These are phyloP conservation scores for Clupea harengus DNA, from an alignment of 2,113 vertebrate genomes.

Conservation along the genomic window DNA sequence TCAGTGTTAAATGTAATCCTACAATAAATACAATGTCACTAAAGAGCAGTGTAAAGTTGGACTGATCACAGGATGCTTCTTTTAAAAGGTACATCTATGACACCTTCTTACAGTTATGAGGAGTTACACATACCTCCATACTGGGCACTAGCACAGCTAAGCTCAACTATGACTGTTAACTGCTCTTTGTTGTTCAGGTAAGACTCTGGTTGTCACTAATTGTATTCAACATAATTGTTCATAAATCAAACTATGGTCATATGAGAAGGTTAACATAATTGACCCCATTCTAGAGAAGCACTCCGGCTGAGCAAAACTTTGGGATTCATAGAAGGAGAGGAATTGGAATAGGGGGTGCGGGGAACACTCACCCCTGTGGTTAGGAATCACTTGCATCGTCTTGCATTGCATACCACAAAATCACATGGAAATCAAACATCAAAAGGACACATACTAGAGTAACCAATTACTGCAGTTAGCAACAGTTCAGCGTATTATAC, in stretches of 20 bases:
- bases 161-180: not conserved
- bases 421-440: not conserved
- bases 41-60: not conserved
- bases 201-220: not conserved
- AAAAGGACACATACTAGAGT: not conserved
- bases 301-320: constrained; percentile 32
- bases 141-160: not conserved
- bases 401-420: constrained; percentile 11
- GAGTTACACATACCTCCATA: not conserved
- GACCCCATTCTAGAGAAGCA: not conserved
- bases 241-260: not conserved
- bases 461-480: constrained; percentile 1
- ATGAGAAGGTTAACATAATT: not conserved
- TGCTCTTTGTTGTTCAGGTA: not conserved
- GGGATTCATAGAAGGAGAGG: not conserved
- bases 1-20: not conserved
- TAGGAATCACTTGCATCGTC: constrained; percentile 7
- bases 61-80: not conserved
- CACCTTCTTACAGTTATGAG: not conserved
- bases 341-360: not conserved
- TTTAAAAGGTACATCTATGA: not conserved
- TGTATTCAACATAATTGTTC: not conserved
- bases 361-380: not conserved
- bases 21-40: not conserved
- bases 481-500: constrained; percentile 24